These are phyloP conservation scores for Galagoides demidoff DNA, from an alignment of 2,797 vertebrate genomes.

Conservation along the genomic window DNA sequence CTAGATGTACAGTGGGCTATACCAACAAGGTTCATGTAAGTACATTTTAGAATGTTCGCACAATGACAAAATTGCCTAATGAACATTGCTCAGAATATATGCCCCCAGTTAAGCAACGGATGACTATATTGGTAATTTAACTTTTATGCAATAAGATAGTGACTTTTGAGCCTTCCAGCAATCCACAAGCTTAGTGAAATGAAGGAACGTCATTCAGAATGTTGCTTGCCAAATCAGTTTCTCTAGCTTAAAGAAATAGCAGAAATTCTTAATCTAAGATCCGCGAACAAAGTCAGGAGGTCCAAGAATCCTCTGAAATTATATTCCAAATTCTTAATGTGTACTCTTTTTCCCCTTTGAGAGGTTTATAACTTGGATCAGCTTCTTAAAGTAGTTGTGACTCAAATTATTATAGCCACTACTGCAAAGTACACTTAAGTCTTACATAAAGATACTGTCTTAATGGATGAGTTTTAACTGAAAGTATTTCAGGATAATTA, in stretches of 20 bases:
- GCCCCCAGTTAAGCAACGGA: neutral
- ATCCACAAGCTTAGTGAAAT: neutral
- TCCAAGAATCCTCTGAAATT: neutral
- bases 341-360: neutral
- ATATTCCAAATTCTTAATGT: neutral
- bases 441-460: neutral
- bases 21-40: neutral
- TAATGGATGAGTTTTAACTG: neutral
- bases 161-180: neutral
- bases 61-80: neutral
- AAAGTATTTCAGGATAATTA: neutral
- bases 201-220: conserved; percentile 7
- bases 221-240: neutral
- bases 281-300: neutral
- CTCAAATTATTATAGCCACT: conserved; percentile 30
- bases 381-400: neutral
- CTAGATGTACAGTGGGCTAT: neutral
- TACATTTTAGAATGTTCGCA: neutral
- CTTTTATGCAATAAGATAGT: neutral
- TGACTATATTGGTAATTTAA: neutral
- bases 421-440: neutral
- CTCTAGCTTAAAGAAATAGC: neutral
- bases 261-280: neutral
- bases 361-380: conserved; percentile 18
- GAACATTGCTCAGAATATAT: neutral